Conservation (phyloP, 2,113 vertebrate genomes). For the Datnioides undecimradiatus region DNA sequence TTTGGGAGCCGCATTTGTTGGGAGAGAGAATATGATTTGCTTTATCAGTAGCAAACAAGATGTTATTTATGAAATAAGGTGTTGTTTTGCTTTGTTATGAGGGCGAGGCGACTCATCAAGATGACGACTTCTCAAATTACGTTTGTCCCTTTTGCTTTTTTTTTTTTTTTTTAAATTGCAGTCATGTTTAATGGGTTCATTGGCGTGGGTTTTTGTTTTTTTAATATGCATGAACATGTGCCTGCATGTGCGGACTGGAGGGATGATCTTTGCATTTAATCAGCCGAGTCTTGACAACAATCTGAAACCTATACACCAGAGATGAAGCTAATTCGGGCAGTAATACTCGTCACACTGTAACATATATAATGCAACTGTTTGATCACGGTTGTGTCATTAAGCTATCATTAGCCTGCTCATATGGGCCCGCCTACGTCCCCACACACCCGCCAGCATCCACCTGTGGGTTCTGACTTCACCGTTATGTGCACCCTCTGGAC, state of each 20-base stretch:
- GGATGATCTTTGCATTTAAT: not conserved
- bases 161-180: not conserved
- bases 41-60: constrained; percentile 73
- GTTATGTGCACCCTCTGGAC: not conserved
- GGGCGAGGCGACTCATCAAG: constrained; percentile 33
- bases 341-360: not conserved
- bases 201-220: not conserved
- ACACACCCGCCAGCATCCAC: not conserved
- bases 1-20: constrained; percentile 69
- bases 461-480: not conserved
- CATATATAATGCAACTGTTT: not conserved
- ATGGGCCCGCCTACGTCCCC: no score
- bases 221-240: not conserved
- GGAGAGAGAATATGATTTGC: constrained; percentile 69
- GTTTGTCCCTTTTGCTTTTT: not conserved
- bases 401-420: not conserved
- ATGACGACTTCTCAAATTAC: constrained; percentile 20
- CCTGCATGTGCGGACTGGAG: not conserved
- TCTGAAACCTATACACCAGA: not conserved
- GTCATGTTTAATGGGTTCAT: not conserved
- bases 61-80: constrained; percentile 70
- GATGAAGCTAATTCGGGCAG: not conserved
- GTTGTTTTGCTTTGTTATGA: constrained; percentile 61
- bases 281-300: not conserved
- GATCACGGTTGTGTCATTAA: not conserved